Conservation (phyloP, 2,888 invertebrate species). For the Hirtodrosophila cameraria region DNA sequence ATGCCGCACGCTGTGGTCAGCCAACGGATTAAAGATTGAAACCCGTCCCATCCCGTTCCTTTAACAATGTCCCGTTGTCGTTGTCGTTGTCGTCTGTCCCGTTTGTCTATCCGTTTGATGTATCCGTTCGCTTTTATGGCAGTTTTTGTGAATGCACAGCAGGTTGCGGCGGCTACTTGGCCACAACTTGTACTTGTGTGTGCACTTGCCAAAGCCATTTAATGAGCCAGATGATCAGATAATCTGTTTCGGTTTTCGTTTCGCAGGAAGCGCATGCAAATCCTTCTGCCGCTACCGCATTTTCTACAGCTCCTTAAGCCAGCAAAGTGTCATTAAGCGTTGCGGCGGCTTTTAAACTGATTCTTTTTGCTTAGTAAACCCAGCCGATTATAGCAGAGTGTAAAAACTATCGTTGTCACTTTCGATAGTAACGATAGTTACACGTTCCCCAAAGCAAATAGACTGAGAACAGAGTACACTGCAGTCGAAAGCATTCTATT, state of each 20-base stretch:
- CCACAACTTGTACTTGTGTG: no score
- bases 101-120: no score
- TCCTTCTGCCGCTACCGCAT: constrained; percentile 38
- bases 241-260: constrained; percentile 61
- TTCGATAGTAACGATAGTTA: no score
- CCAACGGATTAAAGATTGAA: constrained; percentile 49
- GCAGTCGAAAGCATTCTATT: no score
- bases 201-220: constrained; percentile 69
- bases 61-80: no score
- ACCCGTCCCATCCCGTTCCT: neutral
- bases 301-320: constrained; percentile 11
- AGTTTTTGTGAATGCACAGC: constrained; percentile 58
- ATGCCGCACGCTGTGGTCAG: constrained; percentile 57
- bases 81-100: no score
- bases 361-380: no score
- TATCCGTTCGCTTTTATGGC: constrained; percentile 7
- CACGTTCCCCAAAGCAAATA: no score
- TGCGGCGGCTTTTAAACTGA: constrained; percentile 35
- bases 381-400: no score
- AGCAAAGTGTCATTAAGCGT: constrained; percentile 56
- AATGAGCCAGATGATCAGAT: constrained; percentile 63
- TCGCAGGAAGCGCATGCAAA: constrained; percentile 54
- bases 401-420: no score
- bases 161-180: constrained; percentile 41
- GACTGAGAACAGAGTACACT: no score